Evolutionary conservation across 2,113 vertebrate genomes (phyloP).

Genomic region (Seriola rivoliana): DNA sequence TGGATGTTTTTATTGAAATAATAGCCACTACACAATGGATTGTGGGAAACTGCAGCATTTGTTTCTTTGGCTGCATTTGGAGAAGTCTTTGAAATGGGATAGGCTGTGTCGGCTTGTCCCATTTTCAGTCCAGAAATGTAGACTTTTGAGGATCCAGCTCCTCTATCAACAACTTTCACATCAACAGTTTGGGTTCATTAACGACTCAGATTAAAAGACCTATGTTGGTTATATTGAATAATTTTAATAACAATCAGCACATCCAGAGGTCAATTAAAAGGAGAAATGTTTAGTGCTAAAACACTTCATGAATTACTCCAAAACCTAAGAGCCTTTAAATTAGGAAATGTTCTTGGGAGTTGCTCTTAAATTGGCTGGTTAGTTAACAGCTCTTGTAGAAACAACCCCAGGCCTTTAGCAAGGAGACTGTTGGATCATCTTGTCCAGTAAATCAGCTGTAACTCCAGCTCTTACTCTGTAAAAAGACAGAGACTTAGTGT

Average conservation of each 20-base stretch:
- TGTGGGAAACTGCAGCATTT: not conserved
- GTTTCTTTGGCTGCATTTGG: not conserved
- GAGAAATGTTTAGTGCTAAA: not conserved
- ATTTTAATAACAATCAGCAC: not conserved
- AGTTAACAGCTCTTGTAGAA: constrained; percentile 1
- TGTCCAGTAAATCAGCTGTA: constrained; percentile 16
- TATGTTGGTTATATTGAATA: not conserved
- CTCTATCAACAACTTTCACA: not conserved
- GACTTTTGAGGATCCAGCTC: constrained; percentile 37
- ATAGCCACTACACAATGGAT: not conserved
- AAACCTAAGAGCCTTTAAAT: not conserved
- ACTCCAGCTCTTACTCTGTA: not conserved
- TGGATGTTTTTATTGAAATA: not conserved
- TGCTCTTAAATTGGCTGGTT: not conserved
- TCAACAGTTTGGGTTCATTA: not conserved
- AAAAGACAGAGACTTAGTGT: not conserved
- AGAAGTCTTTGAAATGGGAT: constrained; percentile 21
- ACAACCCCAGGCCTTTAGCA: not conserved
- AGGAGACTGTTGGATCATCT: constrained; percentile 4
- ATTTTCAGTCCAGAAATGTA: constrained; percentile 15
- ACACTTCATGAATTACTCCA: not conserved
- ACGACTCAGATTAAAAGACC: not conserved
- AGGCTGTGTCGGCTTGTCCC: not conserved
- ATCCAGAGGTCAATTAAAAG: not conserved
- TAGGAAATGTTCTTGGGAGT: not conserved